Base-by-base conservation (phyloP, 2,888 invertebrate genomes). In the Harpalus rubripes region DNA sequence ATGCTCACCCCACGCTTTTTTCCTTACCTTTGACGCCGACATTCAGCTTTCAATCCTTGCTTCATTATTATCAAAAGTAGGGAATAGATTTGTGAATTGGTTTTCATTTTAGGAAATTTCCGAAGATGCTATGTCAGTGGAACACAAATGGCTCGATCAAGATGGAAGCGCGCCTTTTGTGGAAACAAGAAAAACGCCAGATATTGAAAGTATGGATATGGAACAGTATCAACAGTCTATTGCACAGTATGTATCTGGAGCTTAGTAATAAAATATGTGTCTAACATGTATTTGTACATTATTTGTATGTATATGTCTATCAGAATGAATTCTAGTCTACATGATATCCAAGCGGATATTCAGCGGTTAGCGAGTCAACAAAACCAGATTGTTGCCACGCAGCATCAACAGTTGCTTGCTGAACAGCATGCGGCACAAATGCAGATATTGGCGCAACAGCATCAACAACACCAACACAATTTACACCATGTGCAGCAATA, bases 271-370 rank as follows among this genome's bases (percentile, higher is more conserved):
- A 16, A n/a, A n/a, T 12, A 52, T 39, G 7, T 56, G 4, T 12
- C 7, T 7, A 39, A 15, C 44, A 22, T 41, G 15, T 74, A 16
- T 41, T 74, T 74, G 18, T 44, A 74, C 41, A 39, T 32, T 39
- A 39, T 68, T 68, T 68, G 68, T 68, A 32, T 68, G 18, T 52
- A 74, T 74, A 74, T 78, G 58, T 58, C 78, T n/a, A 58, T 56
- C 58, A 96, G 96, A 93, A 97, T 98, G 95, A 98, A 98, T 93
- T 95, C 94, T 92, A 98, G 96, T 93, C 95, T 98, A 89, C 96
- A 96, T 90, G 98, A 98, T 92, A 96, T 98, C 89, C 98, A 98
- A 92, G 96, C 96, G 87, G 98, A 98, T 92, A 98, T 98, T 90
- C 96, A 97, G 92, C 94, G 97, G 88, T 93, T 98, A 87, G 95